These are phyloP conservation scores for Passer domesticus DNA, from an alignment of 2,113 vertebrate species.

Conservation along the genomic window DNA sequence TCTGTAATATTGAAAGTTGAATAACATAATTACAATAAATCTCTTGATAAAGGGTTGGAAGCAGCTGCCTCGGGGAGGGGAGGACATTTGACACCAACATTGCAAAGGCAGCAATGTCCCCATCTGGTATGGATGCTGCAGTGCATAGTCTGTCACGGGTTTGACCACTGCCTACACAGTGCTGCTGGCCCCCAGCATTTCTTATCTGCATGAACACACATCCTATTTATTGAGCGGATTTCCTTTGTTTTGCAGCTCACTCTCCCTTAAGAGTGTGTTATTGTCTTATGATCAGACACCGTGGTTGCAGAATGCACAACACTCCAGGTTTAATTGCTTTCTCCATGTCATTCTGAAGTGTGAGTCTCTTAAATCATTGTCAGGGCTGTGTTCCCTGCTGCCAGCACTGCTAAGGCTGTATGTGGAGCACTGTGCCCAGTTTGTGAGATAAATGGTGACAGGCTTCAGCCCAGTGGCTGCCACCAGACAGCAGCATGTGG, in stretches of 20 bases:
- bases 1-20: not conserved
- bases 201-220: not conserved
- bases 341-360: not conserved
- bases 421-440: not conserved
- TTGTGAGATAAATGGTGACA: not conserved
- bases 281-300: fast-evolving
- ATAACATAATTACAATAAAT: not conserved
- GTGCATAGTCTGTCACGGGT: not conserved
- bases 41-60: not conserved
- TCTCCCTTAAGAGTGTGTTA: not conserved
- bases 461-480: not conserved
- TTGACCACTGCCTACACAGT: not conserved
- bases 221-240: not conserved
- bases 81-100: not conserved
- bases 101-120: not conserved
- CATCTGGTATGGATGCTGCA: not conserved
- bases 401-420: not conserved
- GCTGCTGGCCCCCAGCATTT: not conserved
- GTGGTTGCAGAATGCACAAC: fast-evolving
- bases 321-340: not conserved
- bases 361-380: not conserved
- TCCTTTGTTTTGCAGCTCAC: not conserved
- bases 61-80: not conserved
- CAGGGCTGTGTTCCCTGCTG: not conserved
- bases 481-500: not conserved